These are phyloP conservation scores for Drosophila busckii DNA, from an alignment of 1,140 invertebrate species.

Conservation along the genomic window DNA sequence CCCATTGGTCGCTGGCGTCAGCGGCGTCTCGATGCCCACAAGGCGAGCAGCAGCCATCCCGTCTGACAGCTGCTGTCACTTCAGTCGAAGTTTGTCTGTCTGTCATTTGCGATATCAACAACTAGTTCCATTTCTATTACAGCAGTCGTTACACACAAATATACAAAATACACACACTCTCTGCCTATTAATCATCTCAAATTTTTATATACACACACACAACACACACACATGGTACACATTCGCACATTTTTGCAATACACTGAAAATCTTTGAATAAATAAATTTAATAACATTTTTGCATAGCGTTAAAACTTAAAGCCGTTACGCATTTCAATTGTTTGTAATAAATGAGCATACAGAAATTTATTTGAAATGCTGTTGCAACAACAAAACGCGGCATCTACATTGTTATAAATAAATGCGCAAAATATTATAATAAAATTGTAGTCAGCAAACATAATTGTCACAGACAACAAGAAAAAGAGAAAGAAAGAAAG, in stretches of 20 bases:
- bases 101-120: slow-evolving; percentile 79
- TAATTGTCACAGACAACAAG: background rate
- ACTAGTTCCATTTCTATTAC: slow-evolving; percentile 73
- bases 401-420: slow-evolving; percentile 34
- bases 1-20: slow-evolving; percentile 76
- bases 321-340: slow-evolving; percentile 42
- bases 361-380: slow-evolving; percentile 3
- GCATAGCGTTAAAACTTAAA: slow-evolving; percentile 25
- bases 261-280: slow-evolving; percentile 21
- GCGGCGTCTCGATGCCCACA: slow-evolving; percentile 37
- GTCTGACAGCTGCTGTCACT: slow-evolving; percentile 54
- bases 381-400: too few species aligned
- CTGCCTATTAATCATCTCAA: slow-evolving; percentile 30
- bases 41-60: slow-evolving; percentile 29
- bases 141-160: slow-evolving; percentile 50
- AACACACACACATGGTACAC: slow-evolving; percentile 14
- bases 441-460: slow-evolving; percentile 36
- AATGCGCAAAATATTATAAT: slow-evolving; percentile 11
- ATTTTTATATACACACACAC: slow-evolving; percentile 49
- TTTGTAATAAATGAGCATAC: slow-evolving; percentile 37
- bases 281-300: slow-evolving; percentile 15
- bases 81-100: slow-evolving; percentile 38
- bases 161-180: slow-evolving; percentile 12
- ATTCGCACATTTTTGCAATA: slow-evolving; percentile 61
- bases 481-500: slow-evolving; percentile 15